Percentiles rank a stretch among this genome's conserved stretches.
Evolutionary conservation across 2,888 invertebrate genomes (phyloP).

Genomic region (Tachina lurida): DNA sequence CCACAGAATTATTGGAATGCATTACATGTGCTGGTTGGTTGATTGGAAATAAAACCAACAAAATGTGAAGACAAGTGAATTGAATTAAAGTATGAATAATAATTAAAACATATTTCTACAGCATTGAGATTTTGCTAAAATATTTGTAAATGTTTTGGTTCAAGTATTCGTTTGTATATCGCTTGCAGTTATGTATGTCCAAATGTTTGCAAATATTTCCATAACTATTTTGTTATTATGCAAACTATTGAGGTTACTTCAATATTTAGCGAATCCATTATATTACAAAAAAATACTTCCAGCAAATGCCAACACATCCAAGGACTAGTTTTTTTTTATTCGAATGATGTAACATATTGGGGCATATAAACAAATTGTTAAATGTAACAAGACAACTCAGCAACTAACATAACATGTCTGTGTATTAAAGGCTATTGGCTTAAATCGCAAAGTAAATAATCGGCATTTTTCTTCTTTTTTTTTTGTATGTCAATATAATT

Average conservation of each 20-base stretch:
- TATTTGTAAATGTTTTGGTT: background rate
- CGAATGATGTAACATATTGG: background rate
- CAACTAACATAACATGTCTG: constrained; percentile 9
- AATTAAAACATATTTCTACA: background rate
- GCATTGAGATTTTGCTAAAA: background rate
- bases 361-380: background rate
- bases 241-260: constrained; percentile 3
- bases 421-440: constrained; percentile 34
- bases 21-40: constrained; percentile 19
- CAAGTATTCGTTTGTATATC: background rate
- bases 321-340: background rate
- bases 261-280: background rate
- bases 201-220: background rate
- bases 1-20: background rate
- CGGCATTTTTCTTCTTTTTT: constrained; percentile 4
- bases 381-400: background rate
- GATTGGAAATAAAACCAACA: no score
- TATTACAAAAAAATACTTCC: background rate
- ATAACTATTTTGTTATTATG: background rate
- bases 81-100: background rate
- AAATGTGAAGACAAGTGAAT: no score
- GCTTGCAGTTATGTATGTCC: background rate
- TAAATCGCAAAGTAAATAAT: constrained; percentile 26
- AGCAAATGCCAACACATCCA: background rate
- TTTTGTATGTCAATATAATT: background rate